These are phyloP conservation scores for Acrocephalus arundinaceus DNA, from an alignment of 2,113 vertebrate species.

Conservation along the genomic window DNA sequence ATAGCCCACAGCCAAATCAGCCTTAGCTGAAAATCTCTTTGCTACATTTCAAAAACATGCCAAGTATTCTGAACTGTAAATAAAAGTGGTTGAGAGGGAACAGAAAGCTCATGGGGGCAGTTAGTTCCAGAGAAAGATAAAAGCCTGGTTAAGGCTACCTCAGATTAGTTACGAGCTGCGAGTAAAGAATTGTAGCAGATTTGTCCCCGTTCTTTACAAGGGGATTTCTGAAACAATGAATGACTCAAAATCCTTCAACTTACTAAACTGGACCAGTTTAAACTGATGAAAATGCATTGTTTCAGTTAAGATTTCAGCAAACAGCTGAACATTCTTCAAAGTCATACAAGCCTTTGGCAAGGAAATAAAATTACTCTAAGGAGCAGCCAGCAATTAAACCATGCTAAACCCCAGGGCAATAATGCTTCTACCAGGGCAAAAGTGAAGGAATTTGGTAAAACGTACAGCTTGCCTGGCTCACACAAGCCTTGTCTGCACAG, in stretches of 20 bases:
- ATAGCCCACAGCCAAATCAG: neutral
- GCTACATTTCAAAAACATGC: neutral
- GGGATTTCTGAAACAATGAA: neutral
- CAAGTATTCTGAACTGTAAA: neutral
- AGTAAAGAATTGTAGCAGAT: neutral
- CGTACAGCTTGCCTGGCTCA: neutral
- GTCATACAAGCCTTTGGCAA: neutral
- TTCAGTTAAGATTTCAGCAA: neutral
- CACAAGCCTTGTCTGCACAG: neutral
- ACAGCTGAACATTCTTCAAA: neutral
- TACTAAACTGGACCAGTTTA: neutral
- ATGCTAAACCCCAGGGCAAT: neutral
- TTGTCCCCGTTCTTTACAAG: neutral
- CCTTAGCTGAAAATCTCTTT: neutral
- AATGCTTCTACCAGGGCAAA: neutral
- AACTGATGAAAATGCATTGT: neutral
- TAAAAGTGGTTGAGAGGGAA: neutral
- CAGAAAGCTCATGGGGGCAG: neutral
- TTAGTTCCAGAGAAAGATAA: neutral
- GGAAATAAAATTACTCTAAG: neutral
- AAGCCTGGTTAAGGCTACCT: neutral
- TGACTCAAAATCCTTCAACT: neutral
- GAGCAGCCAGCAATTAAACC: neutral
- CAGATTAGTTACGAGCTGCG: neutral
- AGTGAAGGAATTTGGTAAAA: neutral